A percentile compares a stretch with the other conserved stretches of the same genome.
phyloP scores from a whole-genome alignment of 2,888 invertebrate species.

The Morpho achilles region DNA sequence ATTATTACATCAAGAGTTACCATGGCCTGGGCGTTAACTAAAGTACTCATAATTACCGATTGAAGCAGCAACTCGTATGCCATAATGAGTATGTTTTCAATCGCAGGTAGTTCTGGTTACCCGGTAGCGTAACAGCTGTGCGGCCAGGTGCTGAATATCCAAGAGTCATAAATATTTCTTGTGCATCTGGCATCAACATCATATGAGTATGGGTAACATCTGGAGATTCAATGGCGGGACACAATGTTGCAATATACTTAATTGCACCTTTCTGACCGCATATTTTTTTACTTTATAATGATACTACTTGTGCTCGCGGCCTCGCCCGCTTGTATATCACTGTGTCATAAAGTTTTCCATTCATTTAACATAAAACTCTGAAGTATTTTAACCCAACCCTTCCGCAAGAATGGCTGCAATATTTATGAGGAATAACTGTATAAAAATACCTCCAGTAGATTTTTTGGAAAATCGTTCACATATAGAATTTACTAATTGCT shows the following conservation, averaged over 20 bases:
- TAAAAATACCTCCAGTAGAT: too few species aligned
- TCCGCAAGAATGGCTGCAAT: too few species aligned
- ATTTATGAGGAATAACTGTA: too few species aligned
- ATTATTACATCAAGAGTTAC: constrained; percentile 1
- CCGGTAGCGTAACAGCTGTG: constrained; percentile 22
- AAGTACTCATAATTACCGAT: constrained; percentile 7
- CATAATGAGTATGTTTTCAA: constrained; percentile 17
- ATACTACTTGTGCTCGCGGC: too few species aligned
- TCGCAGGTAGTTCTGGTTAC: constrained; percentile 16
- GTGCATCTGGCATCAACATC: constrained; percentile 22
- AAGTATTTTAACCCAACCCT: too few species aligned
- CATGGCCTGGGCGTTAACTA: neutral
- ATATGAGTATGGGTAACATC: constrained; percentile 4
- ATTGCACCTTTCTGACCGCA: neutral
- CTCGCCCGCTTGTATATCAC: too few species aligned
- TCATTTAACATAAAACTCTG: too few species aligned
- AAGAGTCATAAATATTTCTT: constrained; percentile 25
- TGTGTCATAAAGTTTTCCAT: too few species aligned
- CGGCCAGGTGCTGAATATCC: constrained; percentile 19
- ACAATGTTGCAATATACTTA: neutral
- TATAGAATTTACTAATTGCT: too few species aligned
- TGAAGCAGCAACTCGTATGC: constrained; percentile 2
- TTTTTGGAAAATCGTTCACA: too few species aligned
- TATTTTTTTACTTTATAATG: too few species aligned
- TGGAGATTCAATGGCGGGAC: constrained; percentile 1